A percentile compares a stretch with the other conserved stretches of the same genome.
Conservation (phyloP, 64 coral and sea anemone genomes). For the Catalaphyllia jardinei region DNA sequence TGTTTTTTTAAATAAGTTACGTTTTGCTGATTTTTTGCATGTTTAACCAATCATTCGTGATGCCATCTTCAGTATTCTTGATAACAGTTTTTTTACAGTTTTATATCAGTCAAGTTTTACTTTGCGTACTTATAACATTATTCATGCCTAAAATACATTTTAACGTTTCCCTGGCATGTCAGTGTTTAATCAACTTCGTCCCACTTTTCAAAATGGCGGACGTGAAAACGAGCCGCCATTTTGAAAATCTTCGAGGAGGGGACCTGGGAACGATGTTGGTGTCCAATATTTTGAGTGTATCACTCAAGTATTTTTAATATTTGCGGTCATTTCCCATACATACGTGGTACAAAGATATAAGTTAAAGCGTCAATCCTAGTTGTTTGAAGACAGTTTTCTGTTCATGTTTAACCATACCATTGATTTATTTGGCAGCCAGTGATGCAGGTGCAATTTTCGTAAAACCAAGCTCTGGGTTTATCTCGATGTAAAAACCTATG, state of each 20-base stretch:
- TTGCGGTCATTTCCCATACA: background rate
- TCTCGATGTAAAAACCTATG: no score
- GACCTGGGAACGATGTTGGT: background rate
- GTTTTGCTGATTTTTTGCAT: background rate
- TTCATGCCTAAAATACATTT: background rate
- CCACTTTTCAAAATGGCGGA: no score
- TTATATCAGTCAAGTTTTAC: background rate
- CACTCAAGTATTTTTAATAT: background rate
- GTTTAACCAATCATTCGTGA: background rate
- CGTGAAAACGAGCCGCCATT: no score
- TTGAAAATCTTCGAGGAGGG: no score
- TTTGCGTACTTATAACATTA: background rate
- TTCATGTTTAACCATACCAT: background rate
- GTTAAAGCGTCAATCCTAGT: background rate
- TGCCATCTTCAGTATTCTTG: background rate
- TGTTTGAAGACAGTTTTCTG: background rate
- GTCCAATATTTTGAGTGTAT: background rate
- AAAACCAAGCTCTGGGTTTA: background rate
- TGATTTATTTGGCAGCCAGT: background rate
- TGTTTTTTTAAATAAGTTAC: no score
- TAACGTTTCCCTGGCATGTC: no score
- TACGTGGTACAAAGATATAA: slow-evolving; percentile 1
- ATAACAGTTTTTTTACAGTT: background rate
- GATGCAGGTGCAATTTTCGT: background rate
- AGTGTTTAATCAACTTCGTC: no score